These are phyloP conservation scores for Zaprionus ghesquierei DNA, from an alignment of 1,140 invertebrate genomes.

Conservation along the genomic window DNA sequence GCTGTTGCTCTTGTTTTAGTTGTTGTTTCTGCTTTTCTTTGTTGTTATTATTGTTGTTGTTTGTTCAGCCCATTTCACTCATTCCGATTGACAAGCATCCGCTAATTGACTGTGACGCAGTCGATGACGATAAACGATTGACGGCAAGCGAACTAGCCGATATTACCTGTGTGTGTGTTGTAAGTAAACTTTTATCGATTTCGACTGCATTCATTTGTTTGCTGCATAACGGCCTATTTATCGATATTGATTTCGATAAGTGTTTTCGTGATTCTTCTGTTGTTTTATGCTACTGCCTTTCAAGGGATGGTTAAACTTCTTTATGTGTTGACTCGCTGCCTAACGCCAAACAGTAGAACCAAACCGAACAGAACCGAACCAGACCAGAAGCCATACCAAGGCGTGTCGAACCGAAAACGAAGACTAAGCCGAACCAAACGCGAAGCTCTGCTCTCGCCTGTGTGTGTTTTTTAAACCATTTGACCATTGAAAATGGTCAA, in stretches of 20 bases:
- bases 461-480: no score
- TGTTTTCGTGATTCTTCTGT: no score
- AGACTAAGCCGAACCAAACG: background rate
- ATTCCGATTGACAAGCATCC: conserved; percentile 31
- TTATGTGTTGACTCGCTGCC: conserved; percentile 8
- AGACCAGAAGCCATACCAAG: conserved; percentile 8
- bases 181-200: background rate
- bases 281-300: conserved; percentile 19
- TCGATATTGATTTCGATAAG: no score
- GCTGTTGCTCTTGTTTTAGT: background rate
- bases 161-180: background rate
- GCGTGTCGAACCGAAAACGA: conserved; percentile 14
- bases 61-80: background rate
- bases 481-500: no score
- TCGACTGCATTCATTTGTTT: no score
- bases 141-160: no score
- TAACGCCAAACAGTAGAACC: conserved; percentile 24
- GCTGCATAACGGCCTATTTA: no score
- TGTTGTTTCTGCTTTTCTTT: background rate
- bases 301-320: conserved; percentile 71
- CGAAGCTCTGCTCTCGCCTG: conserved; percentile 13
- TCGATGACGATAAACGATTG: background rate
- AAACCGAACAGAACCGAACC: background rate
- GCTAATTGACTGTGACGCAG: conserved; percentile 38
- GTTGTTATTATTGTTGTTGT: conserved; percentile 7